A percentile compares a stretch with the other conserved stretches of the same genome.
phyloP scores from a whole-genome alignment of 2,888 invertebrate genomes.

The Poecilobothrus nobilitatus region DNA sequence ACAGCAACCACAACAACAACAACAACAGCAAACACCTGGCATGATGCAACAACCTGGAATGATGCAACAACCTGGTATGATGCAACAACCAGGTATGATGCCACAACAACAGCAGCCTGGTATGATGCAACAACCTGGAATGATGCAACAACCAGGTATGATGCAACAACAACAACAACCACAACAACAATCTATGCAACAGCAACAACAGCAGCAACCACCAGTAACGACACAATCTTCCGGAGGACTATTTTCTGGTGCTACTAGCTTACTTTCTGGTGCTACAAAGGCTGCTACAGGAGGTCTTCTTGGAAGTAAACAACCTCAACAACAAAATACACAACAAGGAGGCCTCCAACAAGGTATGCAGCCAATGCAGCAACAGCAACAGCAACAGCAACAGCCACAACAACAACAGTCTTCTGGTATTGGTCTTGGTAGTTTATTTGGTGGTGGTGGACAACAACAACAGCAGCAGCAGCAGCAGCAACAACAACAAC shows the following conservation, averaged over 20 bases:
- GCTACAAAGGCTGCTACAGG: slow-evolving; percentile 45
- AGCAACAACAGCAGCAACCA: slow-evolving; percentile 37
- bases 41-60: slow-evolving; percentile 33
- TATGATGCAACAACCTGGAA: slow-evolving; percentile 16
- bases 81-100: slow-evolving; percentile 35
- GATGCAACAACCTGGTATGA: slow-evolving; percentile 23
- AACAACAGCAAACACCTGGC: slow-evolving; percentile 24
- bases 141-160: slow-evolving; percentile 27
- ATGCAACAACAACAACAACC: slow-evolving; percentile 28
- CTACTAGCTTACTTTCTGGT: slow-evolving; percentile 44
- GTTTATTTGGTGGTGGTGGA: slow-evolving; percentile 30
- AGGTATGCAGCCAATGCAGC: slow-evolving; percentile 41
- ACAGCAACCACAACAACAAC: slow-evolving; percentile 23
- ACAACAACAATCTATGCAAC: slow-evolving; percentile 21
- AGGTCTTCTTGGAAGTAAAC: slow-evolving; percentile 44
- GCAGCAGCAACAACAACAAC: slow-evolving; percentile 39
- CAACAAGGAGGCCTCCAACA: slow-evolving; percentile 48
- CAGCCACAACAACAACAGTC: slow-evolving; percentile 35
- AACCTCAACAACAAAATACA: slow-evolving; percentile 44
- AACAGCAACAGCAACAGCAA: slow-evolving; percentile 31
- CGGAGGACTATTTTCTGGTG: slow-evolving; percentile 43
- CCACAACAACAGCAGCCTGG: slow-evolving; percentile 23
- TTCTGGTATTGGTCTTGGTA: slow-evolving; percentile 32
- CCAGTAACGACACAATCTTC: slow-evolving; percentile 39
- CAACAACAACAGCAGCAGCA: slow-evolving; percentile 32